These are phyloP conservation scores for Nestor notabilis DNA, from an alignment of 2,113 vertebrate species.

Conservation along the genomic window DNA sequence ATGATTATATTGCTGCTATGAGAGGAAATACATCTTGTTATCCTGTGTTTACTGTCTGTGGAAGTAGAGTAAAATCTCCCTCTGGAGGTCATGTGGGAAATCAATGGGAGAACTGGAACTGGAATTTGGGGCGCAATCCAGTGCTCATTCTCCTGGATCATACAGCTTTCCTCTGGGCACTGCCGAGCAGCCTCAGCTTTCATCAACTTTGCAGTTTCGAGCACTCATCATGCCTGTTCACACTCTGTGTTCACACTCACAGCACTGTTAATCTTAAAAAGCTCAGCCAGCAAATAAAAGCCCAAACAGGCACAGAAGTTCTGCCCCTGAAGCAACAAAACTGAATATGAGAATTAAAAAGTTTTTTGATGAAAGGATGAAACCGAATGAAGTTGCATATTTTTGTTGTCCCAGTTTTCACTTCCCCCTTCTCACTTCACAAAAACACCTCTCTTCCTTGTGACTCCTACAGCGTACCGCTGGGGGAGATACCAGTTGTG, in stretches of 20 bases:
- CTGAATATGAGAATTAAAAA: background rate
- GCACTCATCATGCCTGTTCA: background rate
- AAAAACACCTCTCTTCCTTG: background rate
- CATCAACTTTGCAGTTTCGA: background rate
- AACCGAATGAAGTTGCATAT: background rate
- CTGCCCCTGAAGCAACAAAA: background rate
- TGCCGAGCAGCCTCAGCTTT: background rate
- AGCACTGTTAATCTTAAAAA: background rate
- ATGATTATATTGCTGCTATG: background rate
- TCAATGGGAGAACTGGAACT: background rate
- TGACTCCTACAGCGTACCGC: background rate
- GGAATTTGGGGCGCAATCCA: background rate
- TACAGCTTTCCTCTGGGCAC: background rate
- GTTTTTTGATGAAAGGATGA: background rate
- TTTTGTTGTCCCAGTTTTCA: fast-evolving
- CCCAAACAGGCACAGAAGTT: background rate
- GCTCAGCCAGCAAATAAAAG: background rate
- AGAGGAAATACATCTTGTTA: background rate
- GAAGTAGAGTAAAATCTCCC: background rate
- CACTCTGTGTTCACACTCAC: background rate
- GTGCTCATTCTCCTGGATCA: background rate
- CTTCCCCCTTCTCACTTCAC: background rate
- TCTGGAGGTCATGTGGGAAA: background rate
- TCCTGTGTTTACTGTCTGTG: background rate
- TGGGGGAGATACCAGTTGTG: fast-evolving